phyloP scores from a whole-genome alignment of 2,888 invertebrate genomes.

The Acanthopleura granulata region DNA sequence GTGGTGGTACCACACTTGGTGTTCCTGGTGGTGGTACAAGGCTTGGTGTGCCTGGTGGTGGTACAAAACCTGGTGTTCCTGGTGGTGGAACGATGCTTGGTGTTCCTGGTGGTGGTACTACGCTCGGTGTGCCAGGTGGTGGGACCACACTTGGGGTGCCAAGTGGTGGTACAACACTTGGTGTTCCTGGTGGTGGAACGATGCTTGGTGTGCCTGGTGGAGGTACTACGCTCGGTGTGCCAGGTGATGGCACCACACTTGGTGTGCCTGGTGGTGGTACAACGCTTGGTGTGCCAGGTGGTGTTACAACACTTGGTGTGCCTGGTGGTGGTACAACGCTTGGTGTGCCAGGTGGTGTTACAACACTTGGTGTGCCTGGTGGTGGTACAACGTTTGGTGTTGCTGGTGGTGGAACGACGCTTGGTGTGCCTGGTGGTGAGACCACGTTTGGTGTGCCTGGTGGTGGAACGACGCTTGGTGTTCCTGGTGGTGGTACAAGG shows the following conservation, averaged over 20 bases:
- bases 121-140: neutral
- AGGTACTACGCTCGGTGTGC: neutral
- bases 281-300: neutral
- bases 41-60: neutral
- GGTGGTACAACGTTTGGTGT: slow-evolving; percentile 3
- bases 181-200: neutral
- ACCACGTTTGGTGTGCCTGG: neutral
- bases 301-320: neutral
- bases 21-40: neutral
- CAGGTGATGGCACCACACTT: neutral
- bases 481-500: neutral
- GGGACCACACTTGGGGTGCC: neutral
- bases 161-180: neutral
- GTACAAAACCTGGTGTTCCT: neutral
- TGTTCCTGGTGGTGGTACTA: slow-evolving; percentile 2
- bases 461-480: neutral
- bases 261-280: slow-evolving; percentile 1
- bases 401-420: neutral
- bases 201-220: neutral
- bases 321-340: neutral
- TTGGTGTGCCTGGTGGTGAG: neutral
- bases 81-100: neutral
- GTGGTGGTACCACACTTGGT: slow-evolving; percentile 4
- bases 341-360: neutral
- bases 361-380: neutral